These are phyloP conservation scores for Ellobium chinense DNA, from an alignment of 2,888 invertebrate genomes.

Conservation along the genomic window DNA sequence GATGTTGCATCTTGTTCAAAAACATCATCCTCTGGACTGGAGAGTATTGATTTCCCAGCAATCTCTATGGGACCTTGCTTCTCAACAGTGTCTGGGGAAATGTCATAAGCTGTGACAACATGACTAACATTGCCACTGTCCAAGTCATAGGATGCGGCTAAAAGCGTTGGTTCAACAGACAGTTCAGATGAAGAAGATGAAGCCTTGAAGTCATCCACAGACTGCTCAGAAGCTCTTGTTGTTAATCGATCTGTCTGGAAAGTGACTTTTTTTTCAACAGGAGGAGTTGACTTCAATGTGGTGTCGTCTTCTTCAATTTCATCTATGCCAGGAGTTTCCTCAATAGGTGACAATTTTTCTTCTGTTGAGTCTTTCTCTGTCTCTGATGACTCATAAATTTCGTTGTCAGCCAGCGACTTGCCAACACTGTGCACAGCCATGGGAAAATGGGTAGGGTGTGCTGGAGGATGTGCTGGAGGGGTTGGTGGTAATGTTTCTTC, in stretches of 20 bases:
- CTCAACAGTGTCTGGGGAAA: constrained; percentile 77
- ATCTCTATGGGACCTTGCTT: constrained; percentile 83
- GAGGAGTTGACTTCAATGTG: constrained; percentile 48
- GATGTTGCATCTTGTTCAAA: constrained; percentile 77
- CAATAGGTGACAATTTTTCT: constrained; percentile 71
- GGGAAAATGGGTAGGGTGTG: constrained; percentile 60
- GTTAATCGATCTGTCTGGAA: constrained; percentile 64
- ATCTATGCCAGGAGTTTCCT: constrained; percentile 64
- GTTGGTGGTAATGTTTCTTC: constrained; percentile 54
- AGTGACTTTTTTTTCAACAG: constrained; percentile 66
- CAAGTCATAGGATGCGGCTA: constrained; percentile 92
- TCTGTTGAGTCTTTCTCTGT: constrained; percentile 73
- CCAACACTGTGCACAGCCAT: constrained; percentile 65
- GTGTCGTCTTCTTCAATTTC: constrained; percentile 61
- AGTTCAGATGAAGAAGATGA: constrained; percentile 87
- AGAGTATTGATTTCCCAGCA: constrained; percentile 74
- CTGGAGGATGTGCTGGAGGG: constrained; percentile 15
- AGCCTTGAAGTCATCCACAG: constrained; percentile 73
- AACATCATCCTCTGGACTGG: constrained; percentile 79
- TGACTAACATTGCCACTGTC: constrained; percentile 80
- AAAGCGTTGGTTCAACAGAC: constrained; percentile 89
- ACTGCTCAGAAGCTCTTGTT: constrained; percentile 59
- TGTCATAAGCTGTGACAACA: constrained; percentile 76
- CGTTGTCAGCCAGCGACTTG: constrained; percentile 67
- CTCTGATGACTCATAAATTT: constrained; percentile 71